phyloP scores from a whole-genome alignment of 2,888 invertebrate species.

The Mythimna lalbum region DNA sequence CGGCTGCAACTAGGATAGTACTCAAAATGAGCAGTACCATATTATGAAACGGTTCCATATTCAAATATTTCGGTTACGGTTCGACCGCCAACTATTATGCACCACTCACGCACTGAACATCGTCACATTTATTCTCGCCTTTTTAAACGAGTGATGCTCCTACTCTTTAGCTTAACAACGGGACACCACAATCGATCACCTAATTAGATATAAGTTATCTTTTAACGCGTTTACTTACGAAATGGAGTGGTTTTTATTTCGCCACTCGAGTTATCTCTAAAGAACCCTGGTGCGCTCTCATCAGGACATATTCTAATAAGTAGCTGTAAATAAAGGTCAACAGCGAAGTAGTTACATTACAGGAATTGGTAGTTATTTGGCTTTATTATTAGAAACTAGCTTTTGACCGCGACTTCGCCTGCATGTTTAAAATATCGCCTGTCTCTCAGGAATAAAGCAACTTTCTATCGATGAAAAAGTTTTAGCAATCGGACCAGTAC shows the following conservation, averaged over 20 bases:
- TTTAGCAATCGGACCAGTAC: too few species aligned
- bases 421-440: too few species aligned
- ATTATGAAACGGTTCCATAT: conserved; percentile 47
- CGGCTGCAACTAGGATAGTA: conserved; percentile 56
- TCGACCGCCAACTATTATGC: conserved; percentile 53
- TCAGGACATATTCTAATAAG: conserved; percentile 57
- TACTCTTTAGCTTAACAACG: conserved; percentile 65
- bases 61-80: conserved; percentile 3
- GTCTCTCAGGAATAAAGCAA: too few species aligned
- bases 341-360: background rate
- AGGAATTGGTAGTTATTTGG: background rate
- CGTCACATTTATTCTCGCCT: conserved; percentile 58
- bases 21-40: conserved; percentile 38
- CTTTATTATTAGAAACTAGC: too few species aligned
- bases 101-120: conserved; percentile 62
- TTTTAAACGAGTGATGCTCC: conserved; percentile 62
- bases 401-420: too few species aligned
- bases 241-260: conserved; percentile 74
- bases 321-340: conserved; percentile 36
- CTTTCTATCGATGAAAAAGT: too few species aligned
- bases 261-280: conserved; percentile 73
- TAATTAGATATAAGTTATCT: conserved; percentile 83
- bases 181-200: conserved; percentile 78
- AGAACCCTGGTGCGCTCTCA: conserved; percentile 74
- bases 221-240: conserved; percentile 71